These are phyloP conservation scores for Atherinosoma microstoma DNA, from an alignment of 2,797 vertebrate genomes.

Conservation along the genomic window DNA sequence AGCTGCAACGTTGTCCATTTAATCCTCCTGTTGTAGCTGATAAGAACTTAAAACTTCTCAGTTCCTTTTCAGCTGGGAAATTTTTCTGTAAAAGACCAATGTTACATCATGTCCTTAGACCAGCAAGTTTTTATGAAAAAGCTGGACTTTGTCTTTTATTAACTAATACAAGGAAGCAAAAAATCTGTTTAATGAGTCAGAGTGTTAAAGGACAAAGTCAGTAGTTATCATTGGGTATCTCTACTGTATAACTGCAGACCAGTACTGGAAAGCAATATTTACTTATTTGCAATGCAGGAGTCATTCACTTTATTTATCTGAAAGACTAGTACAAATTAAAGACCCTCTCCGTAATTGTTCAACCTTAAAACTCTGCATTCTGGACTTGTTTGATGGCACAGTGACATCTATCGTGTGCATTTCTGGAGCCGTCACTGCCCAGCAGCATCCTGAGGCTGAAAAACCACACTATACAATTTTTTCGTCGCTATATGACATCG, in stretches of 20 bases:
- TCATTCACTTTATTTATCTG: neutral
- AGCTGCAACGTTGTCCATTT: slow-evolving; percentile 7
- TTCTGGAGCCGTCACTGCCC: too few species aligned
- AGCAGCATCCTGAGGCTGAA: too few species aligned
- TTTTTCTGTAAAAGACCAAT: slow-evolving; percentile 27
- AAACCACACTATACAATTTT: too few species aligned
- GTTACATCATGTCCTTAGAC: slow-evolving; percentile 35
- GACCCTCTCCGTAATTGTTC: too few species aligned
- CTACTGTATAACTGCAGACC: neutral
- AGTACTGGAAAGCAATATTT: too few species aligned
- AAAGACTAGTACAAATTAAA: neutral
- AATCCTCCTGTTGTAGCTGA: slow-evolving; percentile 20
- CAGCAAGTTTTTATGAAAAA: slow-evolving; percentile 35
- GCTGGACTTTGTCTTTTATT: slow-evolving; percentile 22
- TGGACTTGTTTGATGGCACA: too few species aligned
- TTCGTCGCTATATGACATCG: too few species aligned
- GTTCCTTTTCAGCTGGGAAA: slow-evolving; percentile 24
- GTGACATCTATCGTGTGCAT: too few species aligned
- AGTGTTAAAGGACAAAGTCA: neutral
- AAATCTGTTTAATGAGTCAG: neutral
- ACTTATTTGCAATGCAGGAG: too few species aligned
- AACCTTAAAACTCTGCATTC: too few species aligned
- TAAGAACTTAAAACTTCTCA: slow-evolving; percentile 40
- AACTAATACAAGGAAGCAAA: slow-evolving; percentile 17
- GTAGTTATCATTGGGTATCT: neutral